A percentile compares a stretch with the other conserved stretches of the same genome.
Evolutionary conservation across 2,888 invertebrate species (phyloP).

Genomic region (Coenonympha arcania): DNA sequence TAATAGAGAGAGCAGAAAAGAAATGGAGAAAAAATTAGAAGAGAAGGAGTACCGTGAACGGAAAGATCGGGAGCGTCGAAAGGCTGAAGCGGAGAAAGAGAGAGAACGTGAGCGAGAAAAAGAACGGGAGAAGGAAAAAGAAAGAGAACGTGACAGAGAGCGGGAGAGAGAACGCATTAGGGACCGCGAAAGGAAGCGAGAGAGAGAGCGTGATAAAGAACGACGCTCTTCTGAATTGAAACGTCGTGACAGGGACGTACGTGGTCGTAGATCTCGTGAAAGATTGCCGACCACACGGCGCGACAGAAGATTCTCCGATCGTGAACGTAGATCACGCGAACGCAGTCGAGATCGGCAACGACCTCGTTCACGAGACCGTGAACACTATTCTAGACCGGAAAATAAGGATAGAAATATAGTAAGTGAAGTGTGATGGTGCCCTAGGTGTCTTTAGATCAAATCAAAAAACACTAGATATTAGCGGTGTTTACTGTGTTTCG

Average conservation of each 20-base stretch:
- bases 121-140: conserved; percentile 40
- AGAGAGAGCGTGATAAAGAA: conserved; percentile 24
- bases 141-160: conserved; percentile 49
- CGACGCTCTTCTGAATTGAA: conserved; percentile 27
- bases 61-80: conserved; percentile 51
- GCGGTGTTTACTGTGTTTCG: too few species aligned
- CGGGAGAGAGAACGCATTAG: conserved; percentile 24
- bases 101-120: conserved; percentile 37
- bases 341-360: conserved; percentile 34
- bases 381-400: conserved; percentile 40
- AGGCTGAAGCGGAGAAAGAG: conserved; percentile 40
- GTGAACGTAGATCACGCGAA: conserved; percentile 46
- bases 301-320: conserved; percentile 34
- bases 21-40: conserved; percentile 48
- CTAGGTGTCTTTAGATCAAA: too few species aligned
- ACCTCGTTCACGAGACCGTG: conserved; percentile 53
- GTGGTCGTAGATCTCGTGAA: conserved; percentile 32
- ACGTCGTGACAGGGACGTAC: conserved; percentile 34
- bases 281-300: conserved; percentile 33
- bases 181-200: conserved; percentile 25
- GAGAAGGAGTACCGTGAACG: conserved; percentile 56
- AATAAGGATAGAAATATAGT: conserved; percentile 42
- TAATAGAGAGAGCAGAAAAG: conserved; percentile 50
- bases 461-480: too few species aligned
- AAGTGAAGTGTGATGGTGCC: conserved; percentile 14